Conservation (phyloP, 2,797 vertebrate species). For the Rhinatrema bivittatum region DNA sequence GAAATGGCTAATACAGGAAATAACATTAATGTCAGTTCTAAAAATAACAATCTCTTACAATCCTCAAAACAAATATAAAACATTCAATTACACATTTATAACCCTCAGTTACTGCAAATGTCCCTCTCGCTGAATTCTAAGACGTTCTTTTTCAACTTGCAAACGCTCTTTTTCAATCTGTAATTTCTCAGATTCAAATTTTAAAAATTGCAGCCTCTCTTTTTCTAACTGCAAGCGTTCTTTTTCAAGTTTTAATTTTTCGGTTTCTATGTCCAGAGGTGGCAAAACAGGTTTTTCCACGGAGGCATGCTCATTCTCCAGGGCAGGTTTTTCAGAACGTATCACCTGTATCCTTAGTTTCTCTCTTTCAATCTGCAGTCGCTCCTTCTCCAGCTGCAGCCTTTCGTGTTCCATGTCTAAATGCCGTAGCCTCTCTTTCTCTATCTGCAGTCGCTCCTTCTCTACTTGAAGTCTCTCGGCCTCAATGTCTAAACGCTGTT, state of each 20-base stretch:
- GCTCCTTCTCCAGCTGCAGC: constrained; percentile 74
- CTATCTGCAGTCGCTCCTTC: constrained; percentile 77
- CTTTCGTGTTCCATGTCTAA: constrained; percentile 74
- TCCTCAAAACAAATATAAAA: constrained; percentile 17
- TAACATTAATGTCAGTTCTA: constrained; percentile 1
- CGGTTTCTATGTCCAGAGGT: constrained; percentile 73
- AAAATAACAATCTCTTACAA: constrained; percentile 31
- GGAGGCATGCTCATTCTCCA: constrained; percentile 50
- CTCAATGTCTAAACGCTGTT: constrained; percentile 79
- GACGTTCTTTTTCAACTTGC: constrained; percentile 85
- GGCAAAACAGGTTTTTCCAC: constrained; percentile 58
- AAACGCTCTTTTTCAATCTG: constrained; percentile 87
- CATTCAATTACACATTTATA: too few relatives aligned
- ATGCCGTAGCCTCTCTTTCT: constrained; percentile 75
- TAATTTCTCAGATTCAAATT: constrained; percentile 80
- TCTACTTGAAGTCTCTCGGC: constrained; percentile 79
- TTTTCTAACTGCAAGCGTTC: constrained; percentile 85
- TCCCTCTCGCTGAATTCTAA: constrained; percentile 73
- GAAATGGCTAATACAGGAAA: too few relatives aligned
- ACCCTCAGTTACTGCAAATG: constrained; percentile 65
- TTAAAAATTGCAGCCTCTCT: constrained; percentile 83
- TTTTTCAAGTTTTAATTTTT: constrained; percentile 81
- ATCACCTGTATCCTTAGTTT: constrained; percentile 56
- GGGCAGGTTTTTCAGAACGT: constrained; percentile 45
- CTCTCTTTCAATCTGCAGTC: constrained; percentile 75